Conservation (phyloP, 2,113 vertebrate species). For the Hoplias malabaricus region DNA sequence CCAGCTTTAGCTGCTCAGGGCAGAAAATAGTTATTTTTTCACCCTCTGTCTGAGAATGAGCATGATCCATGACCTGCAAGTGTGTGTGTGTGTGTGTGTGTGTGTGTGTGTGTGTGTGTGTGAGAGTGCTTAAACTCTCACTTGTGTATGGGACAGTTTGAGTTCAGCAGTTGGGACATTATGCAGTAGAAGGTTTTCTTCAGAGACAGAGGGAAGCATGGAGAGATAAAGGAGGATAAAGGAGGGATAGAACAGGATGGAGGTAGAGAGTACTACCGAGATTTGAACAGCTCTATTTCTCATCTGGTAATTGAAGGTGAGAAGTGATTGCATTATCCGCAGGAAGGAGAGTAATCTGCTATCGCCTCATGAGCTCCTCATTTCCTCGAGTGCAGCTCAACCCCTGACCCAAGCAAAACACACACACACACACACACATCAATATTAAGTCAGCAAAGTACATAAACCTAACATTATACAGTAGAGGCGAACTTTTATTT, state of each 20-base stretch:
- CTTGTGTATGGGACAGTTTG: not conserved
- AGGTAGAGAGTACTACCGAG: not conserved
- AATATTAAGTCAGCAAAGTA: no score
- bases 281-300: constrained; percentile 55
- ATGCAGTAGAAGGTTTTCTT: not conserved
- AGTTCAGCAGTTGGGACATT: not conserved
- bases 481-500: no score
- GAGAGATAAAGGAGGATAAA: not conserved
- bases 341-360: constrained; percentile 71
- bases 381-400: constrained; percentile 76
- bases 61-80: not conserved
- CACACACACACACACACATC: constrained; percentile 47
- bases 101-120: not conserved
- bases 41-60: not conserved
- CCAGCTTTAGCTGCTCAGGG: not conserved
- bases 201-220: not conserved
- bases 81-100: not conserved
- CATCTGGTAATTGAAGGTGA: constrained; percentile 81
- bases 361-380: constrained; percentile 74
- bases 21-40: not conserved
- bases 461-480: no score
- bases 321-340: constrained; percentile 79
- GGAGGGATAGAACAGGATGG: not conserved
- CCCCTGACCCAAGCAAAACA: constrained; percentile 48
- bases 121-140: not conserved